A percentile compares a stretch with the other conserved stretches of the same genome.
Evolutionary conservation across 2,113 vertebrate species (phyloP).

Genomic region (Callipepla squamata): DNA sequence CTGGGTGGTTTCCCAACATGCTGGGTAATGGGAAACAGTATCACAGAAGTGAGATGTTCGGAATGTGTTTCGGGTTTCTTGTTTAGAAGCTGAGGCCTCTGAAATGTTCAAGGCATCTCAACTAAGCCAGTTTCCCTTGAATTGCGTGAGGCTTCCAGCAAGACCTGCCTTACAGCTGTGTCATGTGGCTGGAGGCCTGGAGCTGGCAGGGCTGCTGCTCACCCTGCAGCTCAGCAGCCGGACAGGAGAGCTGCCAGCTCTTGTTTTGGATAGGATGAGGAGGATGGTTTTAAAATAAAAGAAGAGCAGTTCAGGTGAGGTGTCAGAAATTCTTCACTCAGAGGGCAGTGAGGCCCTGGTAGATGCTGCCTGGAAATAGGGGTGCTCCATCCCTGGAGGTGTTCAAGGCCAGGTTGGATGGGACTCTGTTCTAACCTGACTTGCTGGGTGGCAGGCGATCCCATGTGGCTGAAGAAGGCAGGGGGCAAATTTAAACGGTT

Average conservation of each 20-base stretch:
- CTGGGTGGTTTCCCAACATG: background rate
- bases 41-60: background rate
- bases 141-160: background rate
- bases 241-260: accelerated
- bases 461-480: background rate
- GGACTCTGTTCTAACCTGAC: too few relatives aligned
- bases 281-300: too few relatives aligned
- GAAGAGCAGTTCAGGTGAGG: too few relatives aligned
- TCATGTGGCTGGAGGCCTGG: accelerated
- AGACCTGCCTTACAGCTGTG: background rate
- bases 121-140: background rate
- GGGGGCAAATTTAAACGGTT: background rate
- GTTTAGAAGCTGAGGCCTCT: background rate
- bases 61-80: background rate
- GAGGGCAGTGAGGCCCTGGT: too few relatives aligned
- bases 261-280: background rate
- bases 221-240: background rate
- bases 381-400: too few relatives aligned
- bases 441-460: too few relatives aligned
- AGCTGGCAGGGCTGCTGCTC: background rate
- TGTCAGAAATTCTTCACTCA: too few relatives aligned
- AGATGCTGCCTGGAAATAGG: too few relatives aligned
- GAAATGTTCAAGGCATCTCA: background rate
- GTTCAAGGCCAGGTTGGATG: too few relatives aligned
- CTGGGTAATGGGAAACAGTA: background rate